Percentiles rank a stretch among this genome's conserved stretches.
Evolutionary conservation across 35 echinoderm and acorn worm genomes (phyloP).

Genomic region (Eucidaris tribuloides): DNA sequence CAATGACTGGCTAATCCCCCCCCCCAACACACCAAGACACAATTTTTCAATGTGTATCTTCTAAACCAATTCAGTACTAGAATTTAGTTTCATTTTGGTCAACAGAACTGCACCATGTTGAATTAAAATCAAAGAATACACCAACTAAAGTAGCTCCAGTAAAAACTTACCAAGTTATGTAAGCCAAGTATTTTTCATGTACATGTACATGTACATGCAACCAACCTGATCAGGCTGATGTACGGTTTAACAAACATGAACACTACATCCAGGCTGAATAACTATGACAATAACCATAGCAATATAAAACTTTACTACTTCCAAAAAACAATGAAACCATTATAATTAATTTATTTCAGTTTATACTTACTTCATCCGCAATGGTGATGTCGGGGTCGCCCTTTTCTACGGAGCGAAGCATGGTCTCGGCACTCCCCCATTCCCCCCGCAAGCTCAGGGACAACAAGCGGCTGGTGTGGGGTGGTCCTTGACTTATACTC

Average conservation of each 20-base stretch:
- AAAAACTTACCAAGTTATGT: background rate
- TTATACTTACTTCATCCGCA: conserved; percentile 64
- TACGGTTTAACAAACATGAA: background rate
- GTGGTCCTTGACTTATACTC: background rate
- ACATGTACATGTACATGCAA: background rate
- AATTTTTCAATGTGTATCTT: conserved; percentile 10
- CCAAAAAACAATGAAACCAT: background rate
- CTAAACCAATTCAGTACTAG: conserved; percentile 15
- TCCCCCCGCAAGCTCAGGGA: conserved; percentile 62
- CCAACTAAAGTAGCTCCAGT: too few species aligned
- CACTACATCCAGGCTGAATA: background rate
- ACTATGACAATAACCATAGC: background rate
- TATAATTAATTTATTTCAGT: background rate
- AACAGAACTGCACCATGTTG: too few species aligned
- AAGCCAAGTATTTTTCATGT: background rate
- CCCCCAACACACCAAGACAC: too few species aligned
- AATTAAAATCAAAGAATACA: too few species aligned
- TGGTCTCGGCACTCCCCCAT: conserved; percentile 70
- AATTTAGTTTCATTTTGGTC: too few species aligned
- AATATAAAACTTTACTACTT: background rate
- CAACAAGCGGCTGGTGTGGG: conserved; percentile 40
- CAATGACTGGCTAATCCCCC: too few species aligned
- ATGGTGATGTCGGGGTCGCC: conserved; percentile 75
- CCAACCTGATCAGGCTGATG: background rate
- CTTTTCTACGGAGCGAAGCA: conserved; percentile 63